phyloP scores from a whole-genome alignment of 2,113 vertebrate species.

The Bungarus multicinctus region DNA sequence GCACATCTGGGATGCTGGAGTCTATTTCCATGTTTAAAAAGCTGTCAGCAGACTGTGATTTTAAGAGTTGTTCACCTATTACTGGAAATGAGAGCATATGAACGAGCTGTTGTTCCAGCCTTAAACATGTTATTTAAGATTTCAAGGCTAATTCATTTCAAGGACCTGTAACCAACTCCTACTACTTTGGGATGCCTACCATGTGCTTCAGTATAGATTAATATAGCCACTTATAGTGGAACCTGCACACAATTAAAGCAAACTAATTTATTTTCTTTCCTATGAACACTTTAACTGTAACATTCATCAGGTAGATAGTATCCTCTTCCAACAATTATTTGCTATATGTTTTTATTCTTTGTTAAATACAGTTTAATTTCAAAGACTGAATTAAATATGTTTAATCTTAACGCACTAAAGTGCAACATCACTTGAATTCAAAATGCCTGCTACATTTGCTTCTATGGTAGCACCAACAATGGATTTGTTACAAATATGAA shows the following conservation, averaged over 20 bases:
- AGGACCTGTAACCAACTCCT: neutral
- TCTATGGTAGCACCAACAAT: neutral
- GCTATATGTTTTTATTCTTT: neutral
- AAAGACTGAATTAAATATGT: neutral
- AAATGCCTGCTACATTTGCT: neutral
- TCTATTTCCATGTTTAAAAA: constrained; percentile 87
- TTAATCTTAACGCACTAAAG: neutral
- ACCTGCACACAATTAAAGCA: neutral
- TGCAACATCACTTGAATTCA: neutral
- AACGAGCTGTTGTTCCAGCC: neutral
- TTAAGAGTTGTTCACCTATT: constrained; percentile 83
- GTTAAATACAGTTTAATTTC: neutral
- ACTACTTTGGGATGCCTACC: neutral
- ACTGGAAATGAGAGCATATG: constrained; percentile 56
- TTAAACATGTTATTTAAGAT: neutral
- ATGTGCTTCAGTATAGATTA: neutral
- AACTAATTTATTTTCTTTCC: neutral
- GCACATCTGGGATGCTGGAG: constrained; percentile 65
- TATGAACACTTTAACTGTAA: neutral
- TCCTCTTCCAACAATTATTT: too few relatives aligned
- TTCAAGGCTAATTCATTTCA: neutral
- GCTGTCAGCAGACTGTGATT: constrained; percentile 87
- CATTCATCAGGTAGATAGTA: neutral
- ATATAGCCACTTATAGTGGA: neutral
- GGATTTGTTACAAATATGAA: neutral